Percentiles rank a stretch among this genome's conserved stretches.
Evolutionary conservation across 2,888 invertebrate species (phyloP).

Genomic region (Drosophila colorata): DNA sequence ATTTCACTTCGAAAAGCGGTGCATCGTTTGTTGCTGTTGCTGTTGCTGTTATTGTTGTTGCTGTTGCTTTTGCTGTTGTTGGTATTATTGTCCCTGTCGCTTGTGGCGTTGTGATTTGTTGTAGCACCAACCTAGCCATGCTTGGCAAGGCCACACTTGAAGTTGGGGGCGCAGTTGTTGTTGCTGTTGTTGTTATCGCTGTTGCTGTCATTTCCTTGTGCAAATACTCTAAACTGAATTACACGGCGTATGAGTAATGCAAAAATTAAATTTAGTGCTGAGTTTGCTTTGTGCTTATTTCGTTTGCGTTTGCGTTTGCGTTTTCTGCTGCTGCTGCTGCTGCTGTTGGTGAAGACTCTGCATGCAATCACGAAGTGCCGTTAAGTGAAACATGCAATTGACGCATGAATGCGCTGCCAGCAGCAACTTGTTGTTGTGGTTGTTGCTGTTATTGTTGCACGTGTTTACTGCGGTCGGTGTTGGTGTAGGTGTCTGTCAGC

Average conservation of each 20-base stretch:
- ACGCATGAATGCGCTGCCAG: slow-evolving; percentile 74
- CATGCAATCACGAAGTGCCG: slow-evolving; percentile 80
- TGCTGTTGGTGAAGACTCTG: slow-evolving; percentile 42
- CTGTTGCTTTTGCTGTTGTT: slow-evolving; percentile 28
- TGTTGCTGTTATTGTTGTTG: slow-evolving; percentile 28
- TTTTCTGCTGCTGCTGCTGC: slow-evolving; percentile 19
- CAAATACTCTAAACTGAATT: slow-evolving; percentile 83
- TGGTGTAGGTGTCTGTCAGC: slow-evolving; percentile 58
- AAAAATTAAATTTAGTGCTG: slow-evolving; percentile 82
- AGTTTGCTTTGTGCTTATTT: slow-evolving; percentile 77
- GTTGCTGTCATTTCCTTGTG: slow-evolving; percentile 82
- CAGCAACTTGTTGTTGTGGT: slow-evolving; percentile 51
- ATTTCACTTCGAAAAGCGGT: slow-evolving; percentile 92
- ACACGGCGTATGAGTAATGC: slow-evolving; percentile 81
- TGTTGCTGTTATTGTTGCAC: slow-evolving; percentile 21
- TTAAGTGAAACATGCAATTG: slow-evolving; percentile 81
- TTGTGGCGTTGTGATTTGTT: slow-evolving; percentile 69
- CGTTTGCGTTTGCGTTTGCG: slow-evolving; percentile 56
- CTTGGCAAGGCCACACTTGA: slow-evolving; percentile 43
- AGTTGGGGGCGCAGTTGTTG: slow-evolving; percentile 34
- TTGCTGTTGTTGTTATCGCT: slow-evolving; percentile 29
- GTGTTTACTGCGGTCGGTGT: slow-evolving; percentile 26
- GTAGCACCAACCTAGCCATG: slow-evolving; percentile 64
- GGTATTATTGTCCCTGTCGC: slow-evolving; percentile 38
- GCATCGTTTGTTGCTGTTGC: slow-evolving; percentile 54